These are phyloP conservation scores for Heliconius erato DNA, from an alignment of 2,888 invertebrate genomes.

Conservation along the genomic window DNA sequence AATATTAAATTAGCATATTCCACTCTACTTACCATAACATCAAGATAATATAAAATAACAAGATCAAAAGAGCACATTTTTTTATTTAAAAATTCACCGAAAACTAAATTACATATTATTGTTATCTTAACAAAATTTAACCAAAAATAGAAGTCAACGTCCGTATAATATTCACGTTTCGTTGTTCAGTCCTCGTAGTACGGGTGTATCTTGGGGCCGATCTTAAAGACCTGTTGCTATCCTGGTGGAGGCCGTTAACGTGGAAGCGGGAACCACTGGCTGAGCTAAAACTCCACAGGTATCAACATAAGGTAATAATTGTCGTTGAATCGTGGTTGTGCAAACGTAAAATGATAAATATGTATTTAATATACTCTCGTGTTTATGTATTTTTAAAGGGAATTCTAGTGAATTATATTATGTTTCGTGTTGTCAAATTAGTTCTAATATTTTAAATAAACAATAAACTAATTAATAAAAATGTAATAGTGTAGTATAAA, in stretches of 20 bases:
- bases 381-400: neutral
- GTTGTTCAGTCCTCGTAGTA: constrained; percentile 35
- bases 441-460: too few species aligned
- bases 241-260: constrained; percentile 10
- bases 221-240: constrained; percentile 49
- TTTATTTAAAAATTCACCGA: constrained; percentile 3
- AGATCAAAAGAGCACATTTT: constrained; percentile 2
- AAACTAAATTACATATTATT: constrained; percentile 8
- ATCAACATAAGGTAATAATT: constrained; percentile 4
- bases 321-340: neutral
- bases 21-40: neutral
- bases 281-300: constrained; percentile 14
- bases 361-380: neutral
- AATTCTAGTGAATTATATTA: too few species aligned
- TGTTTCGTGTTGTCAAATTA: too few species aligned
- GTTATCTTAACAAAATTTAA: constrained; percentile 24
- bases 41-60: constrained; percentile 7
- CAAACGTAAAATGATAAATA: neutral
- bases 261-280: constrained; percentile 14
- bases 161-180: constrained; percentile 37
- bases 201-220: constrained; percentile 42
- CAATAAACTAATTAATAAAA: too few species aligned
- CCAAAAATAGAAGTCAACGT: constrained; percentile 40
- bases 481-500: too few species aligned
- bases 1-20: constrained; percentile 1